phyloP scores from a whole-genome alignment of 2,113 vertebrate species.

The Cavia porcellus region DNA sequence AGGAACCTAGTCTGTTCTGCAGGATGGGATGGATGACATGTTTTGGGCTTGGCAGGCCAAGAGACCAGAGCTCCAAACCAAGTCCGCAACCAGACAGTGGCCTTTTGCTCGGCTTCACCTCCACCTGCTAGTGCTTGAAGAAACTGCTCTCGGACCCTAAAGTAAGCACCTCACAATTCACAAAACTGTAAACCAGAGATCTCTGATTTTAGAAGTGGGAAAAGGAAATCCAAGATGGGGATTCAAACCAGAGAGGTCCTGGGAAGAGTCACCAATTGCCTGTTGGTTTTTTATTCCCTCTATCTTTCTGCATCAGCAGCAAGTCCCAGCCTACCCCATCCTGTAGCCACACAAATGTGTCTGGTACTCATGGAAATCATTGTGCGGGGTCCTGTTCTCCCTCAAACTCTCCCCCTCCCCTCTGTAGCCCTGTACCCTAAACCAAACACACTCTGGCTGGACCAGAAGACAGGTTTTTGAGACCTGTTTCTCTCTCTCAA shows the following conservation, averaged over 20 bases:
- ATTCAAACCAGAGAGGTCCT: slow-evolving; percentile 28
- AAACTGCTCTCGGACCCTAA: slow-evolving; percentile 51
- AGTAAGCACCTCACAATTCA: not conserved
- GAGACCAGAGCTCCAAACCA: not conserved
- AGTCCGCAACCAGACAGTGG: not conserved
- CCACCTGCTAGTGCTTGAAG: slow-evolving; percentile 64
- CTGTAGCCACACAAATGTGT: not conserved
- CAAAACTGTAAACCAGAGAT: slow-evolving; percentile 5
- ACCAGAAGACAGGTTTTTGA: slow-evolving; percentile 6
- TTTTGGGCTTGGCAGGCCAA: not conserved
- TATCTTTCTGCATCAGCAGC: not conserved
- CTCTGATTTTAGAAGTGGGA: not conserved
- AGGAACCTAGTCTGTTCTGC: not conserved
- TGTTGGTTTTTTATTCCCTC: not conserved
- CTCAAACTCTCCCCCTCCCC: not conserved
- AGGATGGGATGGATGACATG: not conserved
- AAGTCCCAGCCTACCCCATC: not conserved
- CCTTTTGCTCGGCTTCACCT: slow-evolving; percentile 43
- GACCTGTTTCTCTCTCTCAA: not conserved
- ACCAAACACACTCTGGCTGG: slow-evolving; percentile 18
- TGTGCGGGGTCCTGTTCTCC: not conserved
- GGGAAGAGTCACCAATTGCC: not conserved
- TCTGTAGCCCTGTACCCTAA: not conserved
- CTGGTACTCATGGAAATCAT: not conserved
- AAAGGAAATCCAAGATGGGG: slow-evolving; percentile 28